These are phyloP conservation scores for Cepaea hortensis DNA, from an alignment of 2,888 invertebrate genomes.

Conservation along the genomic window DNA sequence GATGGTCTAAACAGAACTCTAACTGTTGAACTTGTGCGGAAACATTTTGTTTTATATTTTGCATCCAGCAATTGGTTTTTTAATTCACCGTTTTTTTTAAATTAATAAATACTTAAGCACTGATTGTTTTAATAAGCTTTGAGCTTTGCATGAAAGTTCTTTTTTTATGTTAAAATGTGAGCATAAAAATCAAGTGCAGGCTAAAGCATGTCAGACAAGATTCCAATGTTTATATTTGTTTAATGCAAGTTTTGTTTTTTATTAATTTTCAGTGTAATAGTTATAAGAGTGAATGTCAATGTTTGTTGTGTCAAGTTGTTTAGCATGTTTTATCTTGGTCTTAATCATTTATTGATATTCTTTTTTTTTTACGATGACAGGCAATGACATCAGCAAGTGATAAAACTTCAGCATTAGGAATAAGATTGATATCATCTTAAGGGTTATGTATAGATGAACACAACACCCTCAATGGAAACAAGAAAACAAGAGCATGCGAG, in stretches of 20 bases:
- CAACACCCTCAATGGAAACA: too few relatives aligned
- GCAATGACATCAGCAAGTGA: conserved; percentile 5
- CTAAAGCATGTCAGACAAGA: not conserved
- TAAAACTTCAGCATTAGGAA: conserved; percentile 3
- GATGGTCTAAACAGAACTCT: too few relatives aligned
- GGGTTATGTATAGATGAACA: not conserved
- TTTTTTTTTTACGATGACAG: conserved; percentile 12
- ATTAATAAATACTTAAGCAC: too few relatives aligned
- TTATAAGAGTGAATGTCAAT: not conserved
- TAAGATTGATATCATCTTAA: not conserved
- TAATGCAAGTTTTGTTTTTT: not conserved
- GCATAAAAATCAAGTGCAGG: too few relatives aligned
- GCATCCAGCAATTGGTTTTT: too few relatives aligned
- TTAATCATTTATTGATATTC: not conserved
- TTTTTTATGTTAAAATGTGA: too few relatives aligned
- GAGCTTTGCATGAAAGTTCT: too few relatives aligned
- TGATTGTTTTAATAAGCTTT: too few relatives aligned
- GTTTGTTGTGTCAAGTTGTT: not conserved
- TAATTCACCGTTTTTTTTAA: too few relatives aligned
- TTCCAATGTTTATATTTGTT: not conserved
- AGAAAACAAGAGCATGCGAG: too few relatives aligned
- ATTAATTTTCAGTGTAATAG: not conserved
- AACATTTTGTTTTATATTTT: too few relatives aligned
- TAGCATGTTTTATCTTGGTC: not conserved
- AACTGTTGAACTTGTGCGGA: too few relatives aligned